Evolutionary conservation across 2,113 vertebrate genomes (phyloP).

Genomic region (Anoplopoma fimbria): DNA sequence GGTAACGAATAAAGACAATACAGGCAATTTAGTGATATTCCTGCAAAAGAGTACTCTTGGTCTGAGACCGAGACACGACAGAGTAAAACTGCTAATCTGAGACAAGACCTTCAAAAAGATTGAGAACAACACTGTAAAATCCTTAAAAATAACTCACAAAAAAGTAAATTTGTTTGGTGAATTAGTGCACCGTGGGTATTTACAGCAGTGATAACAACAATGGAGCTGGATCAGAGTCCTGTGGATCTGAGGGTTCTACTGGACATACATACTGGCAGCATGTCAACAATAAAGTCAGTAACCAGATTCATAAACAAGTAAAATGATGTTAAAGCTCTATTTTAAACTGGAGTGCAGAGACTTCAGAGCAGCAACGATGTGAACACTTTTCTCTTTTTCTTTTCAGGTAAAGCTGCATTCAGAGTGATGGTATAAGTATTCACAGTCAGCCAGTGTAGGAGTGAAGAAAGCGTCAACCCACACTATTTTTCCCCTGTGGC

Average conservation of each 20-base stretch:
- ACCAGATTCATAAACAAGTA: neutral
- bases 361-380: slow-evolving; percentile 13
- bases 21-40: no score
- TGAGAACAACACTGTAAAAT: no score
- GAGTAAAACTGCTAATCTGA: no score
- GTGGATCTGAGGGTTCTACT: neutral
- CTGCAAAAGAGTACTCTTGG: no score
- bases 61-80: no score
- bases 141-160: no score
- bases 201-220: no score
- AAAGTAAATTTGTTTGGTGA: no score
- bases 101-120: no score
- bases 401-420: slow-evolving; percentile 8
- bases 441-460: slow-evolving; percentile 53
- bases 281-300: neutral
- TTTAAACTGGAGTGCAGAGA: slow-evolving; percentile 10
- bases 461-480: slow-evolving; percentile 64
- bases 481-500: slow-evolving; percentile 56
- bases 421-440: slow-evolving; percentile 48
- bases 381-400: slow-evolving; percentile 18
- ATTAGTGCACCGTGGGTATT: no score
- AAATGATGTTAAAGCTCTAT: slow-evolving; percentile 18
- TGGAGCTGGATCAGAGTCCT: neutral
- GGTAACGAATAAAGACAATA: no score
- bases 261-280: neutral